phyloP scores from a whole-genome alignment of 1,140 invertebrate genomes.

The Coelopa frigida region DNA sequence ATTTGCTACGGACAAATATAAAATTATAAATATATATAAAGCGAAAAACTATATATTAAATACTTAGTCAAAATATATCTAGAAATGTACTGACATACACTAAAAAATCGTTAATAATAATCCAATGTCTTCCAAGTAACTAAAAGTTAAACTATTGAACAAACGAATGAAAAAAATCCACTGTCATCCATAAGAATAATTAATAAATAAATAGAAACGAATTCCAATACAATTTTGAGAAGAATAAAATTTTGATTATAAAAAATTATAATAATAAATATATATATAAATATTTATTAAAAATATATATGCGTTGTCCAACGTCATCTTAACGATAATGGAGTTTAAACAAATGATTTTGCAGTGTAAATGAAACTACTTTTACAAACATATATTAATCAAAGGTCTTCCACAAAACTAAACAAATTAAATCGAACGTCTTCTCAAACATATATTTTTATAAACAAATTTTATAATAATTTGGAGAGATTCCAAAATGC shows the following conservation, averaged over 20 bases:
- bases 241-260: too few species aligned
- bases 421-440: conserved; percentile 4
- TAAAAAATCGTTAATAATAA: conserved; percentile 7
- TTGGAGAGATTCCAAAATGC: conserved; percentile 20
- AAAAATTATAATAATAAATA: conserved; percentile 12
- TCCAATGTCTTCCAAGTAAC: conserved; percentile 20
- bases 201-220: background rate
- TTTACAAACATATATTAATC: conserved; percentile 16
- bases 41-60: conserved; percentile 4
- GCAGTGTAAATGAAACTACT: background rate
- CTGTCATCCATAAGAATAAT: background rate
- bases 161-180: conserved; percentile 4
- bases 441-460: background rate
- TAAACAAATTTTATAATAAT: conserved; percentile 21
- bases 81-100: conserved; percentile 4
- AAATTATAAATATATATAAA: background rate
- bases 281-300: background rate
- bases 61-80: background rate
- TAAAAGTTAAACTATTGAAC: conserved; percentile 2
- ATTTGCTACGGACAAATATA: too few species aligned
- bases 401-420: conserved; percentile 27
- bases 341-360: too few species aligned
- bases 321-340: too few species aligned
- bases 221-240: too few species aligned
- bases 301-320: too few species aligned